Evolutionary conservation across 2,797 vertebrate species (phyloP).

Genomic region (Microtus agrestis): DNA sequence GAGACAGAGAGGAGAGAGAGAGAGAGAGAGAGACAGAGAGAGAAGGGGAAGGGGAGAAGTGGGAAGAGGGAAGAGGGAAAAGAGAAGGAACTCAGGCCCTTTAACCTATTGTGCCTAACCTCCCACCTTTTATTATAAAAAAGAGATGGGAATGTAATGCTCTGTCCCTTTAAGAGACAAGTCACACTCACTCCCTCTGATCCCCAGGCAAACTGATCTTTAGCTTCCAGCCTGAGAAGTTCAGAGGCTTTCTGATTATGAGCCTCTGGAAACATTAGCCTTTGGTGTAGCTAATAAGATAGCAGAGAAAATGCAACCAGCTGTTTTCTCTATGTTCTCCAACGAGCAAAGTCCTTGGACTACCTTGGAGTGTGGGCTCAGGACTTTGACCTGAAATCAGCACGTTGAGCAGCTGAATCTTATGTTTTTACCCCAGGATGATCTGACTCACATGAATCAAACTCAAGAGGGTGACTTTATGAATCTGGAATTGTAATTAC

Average conservation of each 20-base stretch:
- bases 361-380: neutral
- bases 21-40: too few species aligned
- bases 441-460: neutral
- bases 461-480: slow-evolving; percentile 36
- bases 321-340: neutral
- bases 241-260: neutral
- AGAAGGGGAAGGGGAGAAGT: too few species aligned
- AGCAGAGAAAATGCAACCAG: neutral
- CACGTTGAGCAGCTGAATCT: neutral
- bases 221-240: neutral
- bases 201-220: too few species aligned
- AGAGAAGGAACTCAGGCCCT: too few species aligned
- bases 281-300: neutral
- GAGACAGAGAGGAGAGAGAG: too few species aligned
- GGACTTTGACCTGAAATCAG: slow-evolving; percentile 13
- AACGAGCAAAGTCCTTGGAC: neutral
- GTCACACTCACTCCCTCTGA: too few species aligned
- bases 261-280: neutral
- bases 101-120: too few species aligned
- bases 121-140: too few species aligned
- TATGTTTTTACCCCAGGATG: neutral
- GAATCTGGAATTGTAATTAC: slow-evolving; percentile 34
- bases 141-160: too few species aligned
- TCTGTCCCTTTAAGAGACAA: too few species aligned
- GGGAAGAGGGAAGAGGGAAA: too few species aligned